Evolutionary conservation across 2,888 invertebrate genomes (phyloP).

Genomic region (Spisula subtruncata): DNA sequence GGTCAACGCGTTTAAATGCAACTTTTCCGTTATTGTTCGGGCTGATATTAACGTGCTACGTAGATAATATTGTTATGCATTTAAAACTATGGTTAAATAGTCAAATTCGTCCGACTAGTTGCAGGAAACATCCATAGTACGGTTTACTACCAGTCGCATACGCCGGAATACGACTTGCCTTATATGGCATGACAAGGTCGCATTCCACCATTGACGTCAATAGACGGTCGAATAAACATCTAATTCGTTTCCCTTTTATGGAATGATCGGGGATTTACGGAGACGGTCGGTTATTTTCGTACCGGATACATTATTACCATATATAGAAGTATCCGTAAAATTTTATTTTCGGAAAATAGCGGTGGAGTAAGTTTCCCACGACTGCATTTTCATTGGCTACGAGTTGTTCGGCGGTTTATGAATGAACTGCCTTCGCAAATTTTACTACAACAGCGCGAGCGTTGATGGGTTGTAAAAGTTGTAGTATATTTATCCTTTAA

Average conservation of each 20-base stretch:
- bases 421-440: slow-evolving; percentile 10
- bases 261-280: slow-evolving; percentile 70
- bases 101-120: neutral
- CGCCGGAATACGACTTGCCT: slow-evolving; percentile 79
- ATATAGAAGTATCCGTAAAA: slow-evolving; percentile 71
- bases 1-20: slow-evolving; percentile 62
- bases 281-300: slow-evolving; percentile 58
- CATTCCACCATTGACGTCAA: slow-evolving; percentile 77
- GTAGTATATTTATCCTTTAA: neutral
- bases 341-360: slow-evolving; percentile 13
- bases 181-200: slow-evolving; percentile 82
- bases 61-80: slow-evolving; percentile 41
- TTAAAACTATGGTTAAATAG: slow-evolving; percentile 25
- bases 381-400: neutral
- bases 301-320: slow-evolving; percentile 68
- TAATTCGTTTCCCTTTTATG: slow-evolving; percentile 73
- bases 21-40: neutral
- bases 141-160: slow-evolving; percentile 39
- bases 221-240: slow-evolving; percentile 56
- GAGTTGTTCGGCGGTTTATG: neutral
- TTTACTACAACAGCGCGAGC: slow-evolving; percentile 1
- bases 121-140: slow-evolving; percentile 76
- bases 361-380: slow-evolving; percentile 27
- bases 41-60: neutral
- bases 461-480: neutral